These are phyloP conservation scores for Drosophila lacteicornis DNA, from an alignment of 1,140 invertebrate species.

Conservation along the genomic window DNA sequence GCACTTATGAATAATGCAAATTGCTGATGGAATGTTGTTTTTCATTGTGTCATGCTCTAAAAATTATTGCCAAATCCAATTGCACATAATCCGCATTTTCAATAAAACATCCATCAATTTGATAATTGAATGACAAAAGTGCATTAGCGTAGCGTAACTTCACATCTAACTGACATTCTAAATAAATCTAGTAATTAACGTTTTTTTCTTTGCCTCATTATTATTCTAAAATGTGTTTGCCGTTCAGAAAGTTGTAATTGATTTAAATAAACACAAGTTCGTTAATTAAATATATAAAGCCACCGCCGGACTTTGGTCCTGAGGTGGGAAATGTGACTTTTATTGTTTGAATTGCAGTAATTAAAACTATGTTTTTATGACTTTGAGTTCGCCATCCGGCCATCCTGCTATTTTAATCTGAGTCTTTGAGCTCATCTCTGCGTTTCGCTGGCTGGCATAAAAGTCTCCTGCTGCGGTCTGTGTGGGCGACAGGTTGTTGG, in stretches of 20 bases:
- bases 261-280: constrained; percentile 30
- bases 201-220: constrained; percentile 1
- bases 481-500: constrained; percentile 44
- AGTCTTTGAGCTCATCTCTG: constrained; percentile 31
- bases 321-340: constrained; percentile 24
- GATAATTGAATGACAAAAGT: constrained; percentile 18
- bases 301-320: neutral
- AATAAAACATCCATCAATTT: constrained; percentile 10
- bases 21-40: neutral
- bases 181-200: constrained; percentile 33
- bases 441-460: constrained; percentile 5
- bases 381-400: constrained; percentile 8
- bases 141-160: neutral
- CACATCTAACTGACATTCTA: constrained; percentile 4
- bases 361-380: constrained; percentile 33
- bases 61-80: constrained; percentile 16
- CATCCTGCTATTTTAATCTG: neutral
- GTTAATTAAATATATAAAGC: constrained; percentile 39
- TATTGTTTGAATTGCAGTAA: constrained; percentile 37
- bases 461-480: neutral
- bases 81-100: constrained; percentile 6
- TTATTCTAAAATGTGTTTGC: constrained; percentile 9
- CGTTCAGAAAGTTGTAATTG: constrained; percentile 18
- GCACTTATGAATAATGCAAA: neutral
- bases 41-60: neutral